Percentiles rank a stretch among this genome's conserved stretches.
Evolutionary conservation across 37 sponge, comb jelly and placozoan species (phyloP).

Genomic region (Aphrocallistes beatrix): DNA sequence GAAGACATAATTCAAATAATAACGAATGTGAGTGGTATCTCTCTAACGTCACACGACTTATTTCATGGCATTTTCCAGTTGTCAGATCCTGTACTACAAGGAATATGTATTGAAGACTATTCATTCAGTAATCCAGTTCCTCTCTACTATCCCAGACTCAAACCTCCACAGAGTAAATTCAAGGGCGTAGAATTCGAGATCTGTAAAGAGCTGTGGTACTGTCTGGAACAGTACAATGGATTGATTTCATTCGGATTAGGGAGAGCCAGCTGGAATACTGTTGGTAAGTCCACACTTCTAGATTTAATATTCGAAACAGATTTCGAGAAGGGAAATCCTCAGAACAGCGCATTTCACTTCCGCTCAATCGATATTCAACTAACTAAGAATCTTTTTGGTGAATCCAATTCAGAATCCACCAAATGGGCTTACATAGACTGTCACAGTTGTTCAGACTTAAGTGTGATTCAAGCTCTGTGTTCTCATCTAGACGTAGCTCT

Average conservation of each 20-base stretch:
- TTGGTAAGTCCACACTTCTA: background rate
- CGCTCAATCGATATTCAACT: background rate
- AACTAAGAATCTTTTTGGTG: background rate
- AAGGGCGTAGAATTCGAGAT: background rate
- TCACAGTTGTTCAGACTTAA: background rate
- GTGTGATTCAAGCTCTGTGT: background rate
- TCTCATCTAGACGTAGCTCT: background rate
- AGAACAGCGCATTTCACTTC: background rate
- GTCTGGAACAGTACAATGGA: background rate
- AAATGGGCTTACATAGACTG: conserved; percentile 13
- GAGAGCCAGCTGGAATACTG: background rate
- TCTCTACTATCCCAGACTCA: background rate
- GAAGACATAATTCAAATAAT: background rate
- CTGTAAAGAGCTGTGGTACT: background rate
- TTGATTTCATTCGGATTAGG: background rate
- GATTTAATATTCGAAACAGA: background rate
- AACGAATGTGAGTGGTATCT: background rate
- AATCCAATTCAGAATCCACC: background rate
- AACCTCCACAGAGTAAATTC: background rate
- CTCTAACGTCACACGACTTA: background rate
- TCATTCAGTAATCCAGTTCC: conserved; percentile 14
- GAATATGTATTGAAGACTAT: background rate
- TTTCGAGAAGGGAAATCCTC: background rate
- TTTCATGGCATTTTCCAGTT: background rate
- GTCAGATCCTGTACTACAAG: background rate